Evolutionary conservation across 2,888 invertebrate species (phyloP).

Genomic region (Tipula confusa): DNA sequence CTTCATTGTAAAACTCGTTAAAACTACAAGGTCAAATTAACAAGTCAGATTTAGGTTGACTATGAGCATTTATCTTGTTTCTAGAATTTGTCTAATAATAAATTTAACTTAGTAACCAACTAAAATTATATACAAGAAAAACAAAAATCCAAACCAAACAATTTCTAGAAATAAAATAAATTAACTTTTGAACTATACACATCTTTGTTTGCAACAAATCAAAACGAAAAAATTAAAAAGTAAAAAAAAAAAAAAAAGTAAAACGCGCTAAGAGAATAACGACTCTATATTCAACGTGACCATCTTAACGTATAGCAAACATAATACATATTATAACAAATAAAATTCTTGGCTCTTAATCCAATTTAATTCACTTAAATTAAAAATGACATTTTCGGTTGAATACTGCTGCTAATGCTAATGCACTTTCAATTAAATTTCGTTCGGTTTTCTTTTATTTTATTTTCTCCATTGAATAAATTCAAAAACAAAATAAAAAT

Average conservation of each 20-base stretch:
- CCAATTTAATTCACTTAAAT: neutral
- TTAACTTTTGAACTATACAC: neutral
- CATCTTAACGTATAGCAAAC: neutral
- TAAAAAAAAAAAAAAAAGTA: too few relatives aligned
- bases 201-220: neutral
- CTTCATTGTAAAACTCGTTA: neutral
- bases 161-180: constrained; percentile 3
- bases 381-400: neutral
- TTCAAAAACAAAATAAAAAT: neutral
- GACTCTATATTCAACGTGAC: neutral
- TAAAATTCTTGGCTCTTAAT: neutral
- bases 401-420: neutral
- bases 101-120: neutral
- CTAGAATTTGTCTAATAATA: neutral
- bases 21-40: neutral
- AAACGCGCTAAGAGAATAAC: neutral
- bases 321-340: neutral
- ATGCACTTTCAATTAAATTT: neutral
- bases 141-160: neutral
- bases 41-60: neutral
- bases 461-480: neutral
- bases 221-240: too few relatives aligned
- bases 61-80: neutral
- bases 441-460: too few relatives aligned
- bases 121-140: too few relatives aligned